phyloP scores from a whole-genome alignment of 2,888 invertebrate species.

The Tricholauxania praeusta region DNA sequence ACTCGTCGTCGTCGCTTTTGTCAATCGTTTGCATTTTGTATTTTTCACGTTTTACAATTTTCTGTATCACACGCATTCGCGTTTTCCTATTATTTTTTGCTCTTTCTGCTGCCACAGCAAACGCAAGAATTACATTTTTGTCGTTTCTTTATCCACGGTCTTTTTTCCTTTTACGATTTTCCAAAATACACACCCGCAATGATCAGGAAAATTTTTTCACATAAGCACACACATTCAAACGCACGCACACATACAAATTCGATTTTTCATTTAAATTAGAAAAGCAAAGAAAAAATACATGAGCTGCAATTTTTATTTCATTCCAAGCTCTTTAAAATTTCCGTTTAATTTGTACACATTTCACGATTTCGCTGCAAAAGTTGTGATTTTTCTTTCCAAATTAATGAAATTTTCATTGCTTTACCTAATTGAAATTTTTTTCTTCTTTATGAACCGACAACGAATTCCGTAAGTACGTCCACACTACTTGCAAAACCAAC shows the following conservation, averaged over 20 bases:
- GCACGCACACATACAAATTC: constrained; percentile 13
- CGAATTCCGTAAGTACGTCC: constrained; percentile 12
- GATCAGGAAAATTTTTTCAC: constrained; percentile 29
- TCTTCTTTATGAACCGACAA: too few species aligned
- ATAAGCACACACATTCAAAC: constrained; percentile 5
- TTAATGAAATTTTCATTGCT: constrained; percentile 9
- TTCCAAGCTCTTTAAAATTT: too few species aligned
- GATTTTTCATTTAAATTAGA: constrained; percentile 18
- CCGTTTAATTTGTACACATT: too few species aligned
- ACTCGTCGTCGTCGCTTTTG: constrained; percentile 11
- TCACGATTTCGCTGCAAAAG: too few species aligned
- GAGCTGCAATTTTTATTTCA: too few species aligned
- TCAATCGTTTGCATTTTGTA: neutral
- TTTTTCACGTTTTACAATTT: too few species aligned
- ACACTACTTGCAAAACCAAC: constrained; percentile 7
- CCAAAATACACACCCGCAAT: constrained; percentile 20
- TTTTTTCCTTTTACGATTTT: constrained; percentile 22
- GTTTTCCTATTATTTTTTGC: constrained; percentile 22
- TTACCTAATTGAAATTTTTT: neutral
- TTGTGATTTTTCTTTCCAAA: constrained; percentile 13
- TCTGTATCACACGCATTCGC: neutral
- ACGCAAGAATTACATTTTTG: neutral
- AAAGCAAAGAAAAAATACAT: too few species aligned
- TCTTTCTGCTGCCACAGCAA: neutral
- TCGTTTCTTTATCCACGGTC: neutral